A percentile compares a stretch with the other conserved stretches of the same genome.
Evolutionary conservation across 2,888 invertebrate genomes (phyloP).

Genomic region (Microplitis manilae): DNA sequence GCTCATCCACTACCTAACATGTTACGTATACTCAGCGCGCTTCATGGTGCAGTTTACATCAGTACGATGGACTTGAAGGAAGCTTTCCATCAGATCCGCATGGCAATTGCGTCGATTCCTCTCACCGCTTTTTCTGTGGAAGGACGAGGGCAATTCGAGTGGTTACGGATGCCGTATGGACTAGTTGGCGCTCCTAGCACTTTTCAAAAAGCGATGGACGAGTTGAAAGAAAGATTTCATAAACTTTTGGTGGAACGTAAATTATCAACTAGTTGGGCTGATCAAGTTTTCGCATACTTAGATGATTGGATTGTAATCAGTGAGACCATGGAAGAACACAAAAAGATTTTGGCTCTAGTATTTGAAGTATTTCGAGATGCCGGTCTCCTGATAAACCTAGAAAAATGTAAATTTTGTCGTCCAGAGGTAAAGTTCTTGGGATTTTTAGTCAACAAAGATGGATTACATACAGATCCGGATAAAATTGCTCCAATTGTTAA

Average conservation of each 20-base stretch:
- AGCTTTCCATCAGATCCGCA: slow-evolving; percentile 5
- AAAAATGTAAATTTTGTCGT: slow-evolving; percentile 47
- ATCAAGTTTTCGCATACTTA: slow-evolving; percentile 14
- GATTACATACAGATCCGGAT: slow-evolving; percentile 38
- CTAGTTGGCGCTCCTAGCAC: slow-evolving; percentile 45
- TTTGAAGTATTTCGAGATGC: slow-evolving; percentile 43
- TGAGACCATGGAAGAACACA: slow-evolving; percentile 40
- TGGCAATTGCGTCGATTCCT: slow-evolving; percentile 13
- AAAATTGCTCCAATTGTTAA: slow-evolving; percentile 31
- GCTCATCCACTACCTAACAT: not conserved
- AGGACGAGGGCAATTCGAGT: slow-evolving; percentile 40
- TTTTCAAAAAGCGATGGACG: slow-evolving; percentile 43
- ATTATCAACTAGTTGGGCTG: no score
- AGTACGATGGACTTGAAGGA: not conserved
- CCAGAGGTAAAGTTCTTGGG: slow-evolving; percentile 38
- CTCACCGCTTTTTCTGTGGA: slow-evolving; percentile 45
- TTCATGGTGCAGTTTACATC: not conserved
- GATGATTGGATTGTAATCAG: slow-evolving; percentile 30
- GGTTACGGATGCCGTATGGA: slow-evolving; percentile 46
- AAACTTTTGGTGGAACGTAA: no score
- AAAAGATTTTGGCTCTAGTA: slow-evolving; percentile 23
- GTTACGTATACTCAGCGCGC: not conserved
- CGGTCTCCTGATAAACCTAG: slow-evolving; percentile 37
- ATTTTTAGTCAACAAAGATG: slow-evolving; percentile 32
- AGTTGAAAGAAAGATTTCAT: slow-evolving; percentile 22